Evolutionary conservation across 2,888 invertebrate species (phyloP), one percentile per base, ranked within the genome.

Genomic region (Iphiclides podalirius): DNA sequence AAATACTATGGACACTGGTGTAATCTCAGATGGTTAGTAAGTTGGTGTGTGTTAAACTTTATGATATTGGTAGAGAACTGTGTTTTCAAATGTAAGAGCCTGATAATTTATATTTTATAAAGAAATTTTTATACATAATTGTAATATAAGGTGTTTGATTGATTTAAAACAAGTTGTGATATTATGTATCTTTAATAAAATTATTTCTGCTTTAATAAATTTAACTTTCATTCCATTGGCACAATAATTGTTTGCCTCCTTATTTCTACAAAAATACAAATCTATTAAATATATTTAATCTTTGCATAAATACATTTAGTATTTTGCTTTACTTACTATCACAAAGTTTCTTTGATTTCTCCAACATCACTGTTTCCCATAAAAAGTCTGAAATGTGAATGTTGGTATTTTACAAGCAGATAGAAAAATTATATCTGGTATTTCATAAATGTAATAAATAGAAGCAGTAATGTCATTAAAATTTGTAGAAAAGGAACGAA

Each of bases 231-330:
- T 57, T 77, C 70, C 23, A 74, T 54, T 36, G 81, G 81, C 23
- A 82, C 76, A 47, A 78, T 58, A 53, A 81, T 79, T 4, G 75
- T 47, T 8, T 63, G 53, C 43, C 55, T 58, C 51, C 61, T 66
- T 34, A 52, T 47, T 31, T 63, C 81, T 76, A 67, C 57, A 66
- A 66, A 35, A 17, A 13, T 31, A 31, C 9, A 17, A 41, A 50
- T 38, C 38, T 40, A 11, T 17, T 4, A 43, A 11, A 13, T 4
- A 34, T 16, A 12, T 2, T 36, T 7, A 37, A 11, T 52, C 7
- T 33, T 33, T n/a, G n/a, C n/a, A 17, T 15, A 12, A 8, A 16
- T 9, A 48, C 14, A 15, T 11, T 12, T 16, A 42, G n/a, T 20
- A 43, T 20, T 6, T 48, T 20, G 43, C 31, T 40, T 4, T 42